phyloP scores from a whole-genome alignment of 2,888 invertebrate genomes.

The Caenorhabditis sp. region DNA sequence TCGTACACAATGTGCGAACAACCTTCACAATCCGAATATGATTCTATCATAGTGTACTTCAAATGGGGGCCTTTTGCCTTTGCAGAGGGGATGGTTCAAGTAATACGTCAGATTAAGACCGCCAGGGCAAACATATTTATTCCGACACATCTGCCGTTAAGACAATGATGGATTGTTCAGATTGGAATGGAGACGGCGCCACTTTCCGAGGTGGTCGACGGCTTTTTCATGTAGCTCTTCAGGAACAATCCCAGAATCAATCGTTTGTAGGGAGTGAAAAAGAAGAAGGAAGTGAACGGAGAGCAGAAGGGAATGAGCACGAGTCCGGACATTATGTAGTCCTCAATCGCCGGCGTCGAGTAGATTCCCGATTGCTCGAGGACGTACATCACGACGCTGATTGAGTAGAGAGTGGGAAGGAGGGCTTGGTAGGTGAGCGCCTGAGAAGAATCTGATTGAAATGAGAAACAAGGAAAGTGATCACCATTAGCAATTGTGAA shows the following conservation, averaged over 20 bases:
- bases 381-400: slow-evolving; percentile 27
- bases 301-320: slow-evolving; percentile 43
- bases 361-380: slow-evolving; percentile 36
- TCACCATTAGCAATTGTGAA: slow-evolving; percentile 27
- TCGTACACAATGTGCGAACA: too few relatives aligned
- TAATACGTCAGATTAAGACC: too few relatives aligned
- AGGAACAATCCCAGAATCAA: slow-evolving; percentile 16
- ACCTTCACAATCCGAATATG: too few relatives aligned
- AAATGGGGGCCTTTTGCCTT: too few relatives aligned
- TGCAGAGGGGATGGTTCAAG: too few relatives aligned
- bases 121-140: too few relatives aligned
- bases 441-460: too few relatives aligned
- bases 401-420: slow-evolving; percentile 33
- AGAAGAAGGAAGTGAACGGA: slow-evolving; percentile 43
- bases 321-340: slow-evolving; percentile 38
- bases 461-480: neutral
- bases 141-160: too few relatives aligned
- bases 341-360: slow-evolving; percentile 12
- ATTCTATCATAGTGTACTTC: too few relatives aligned
- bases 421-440: slow-evolving; percentile 46
- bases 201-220: slow-evolving; percentile 14
- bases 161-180: neutral
- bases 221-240: slow-evolving; percentile 3
- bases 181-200: slow-evolving; percentile 17
- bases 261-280: slow-evolving; percentile 38